Evolutionary conservation across 1,140 invertebrate genomes (phyloP).

Genomic region (Drosophila eugracilis): DNA sequence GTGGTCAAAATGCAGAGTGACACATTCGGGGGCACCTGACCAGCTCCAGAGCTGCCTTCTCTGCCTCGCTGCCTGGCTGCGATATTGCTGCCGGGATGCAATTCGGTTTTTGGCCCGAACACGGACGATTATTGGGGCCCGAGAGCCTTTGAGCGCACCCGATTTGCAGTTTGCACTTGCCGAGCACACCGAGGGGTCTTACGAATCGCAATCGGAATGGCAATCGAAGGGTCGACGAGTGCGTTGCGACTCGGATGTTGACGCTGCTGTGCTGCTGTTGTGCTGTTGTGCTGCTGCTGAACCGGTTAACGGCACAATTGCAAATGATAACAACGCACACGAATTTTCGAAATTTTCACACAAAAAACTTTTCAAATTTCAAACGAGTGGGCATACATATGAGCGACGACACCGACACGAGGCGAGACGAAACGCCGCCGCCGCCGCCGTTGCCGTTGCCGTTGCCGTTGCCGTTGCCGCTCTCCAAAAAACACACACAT

Average conservation of each 20-base stretch:
- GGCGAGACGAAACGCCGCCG: conserved; percentile 18
- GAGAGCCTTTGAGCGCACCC: conserved; percentile 63
- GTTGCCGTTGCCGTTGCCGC: no score
- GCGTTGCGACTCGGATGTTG: conserved; percentile 3
- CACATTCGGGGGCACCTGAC: conserved; percentile 70
- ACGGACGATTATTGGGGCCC: conserved; percentile 5
- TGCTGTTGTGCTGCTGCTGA: conserved; percentile 37
- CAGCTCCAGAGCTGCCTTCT: conserved; percentile 36
- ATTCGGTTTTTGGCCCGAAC: conserved; percentile 27
- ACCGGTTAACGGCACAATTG: conserved; percentile 83
- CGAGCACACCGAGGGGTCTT: not conserved
- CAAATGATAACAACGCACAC: conserved; percentile 79
- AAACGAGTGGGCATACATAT: conserved; percentile 35
- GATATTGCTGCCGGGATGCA: conserved; percentile 30
- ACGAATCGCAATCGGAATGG: not conserved
- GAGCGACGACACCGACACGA: conserved; percentile 5
- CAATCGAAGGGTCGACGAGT: not conserved
- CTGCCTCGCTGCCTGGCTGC: conserved; percentile 24
- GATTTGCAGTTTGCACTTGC: conserved; percentile 45
- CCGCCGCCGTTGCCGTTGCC: no score
- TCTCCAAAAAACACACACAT: conserved; percentile 18
- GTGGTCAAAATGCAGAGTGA: conserved; percentile 84
- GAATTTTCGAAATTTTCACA: conserved; percentile 83
- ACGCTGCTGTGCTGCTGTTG: conserved; percentile 1
- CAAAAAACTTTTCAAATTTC: conserved; percentile 80